Evolutionary conservation across 2,113 vertebrate genomes (phyloP).

Genomic region (Corythoichthys intestinalis): DNA sequence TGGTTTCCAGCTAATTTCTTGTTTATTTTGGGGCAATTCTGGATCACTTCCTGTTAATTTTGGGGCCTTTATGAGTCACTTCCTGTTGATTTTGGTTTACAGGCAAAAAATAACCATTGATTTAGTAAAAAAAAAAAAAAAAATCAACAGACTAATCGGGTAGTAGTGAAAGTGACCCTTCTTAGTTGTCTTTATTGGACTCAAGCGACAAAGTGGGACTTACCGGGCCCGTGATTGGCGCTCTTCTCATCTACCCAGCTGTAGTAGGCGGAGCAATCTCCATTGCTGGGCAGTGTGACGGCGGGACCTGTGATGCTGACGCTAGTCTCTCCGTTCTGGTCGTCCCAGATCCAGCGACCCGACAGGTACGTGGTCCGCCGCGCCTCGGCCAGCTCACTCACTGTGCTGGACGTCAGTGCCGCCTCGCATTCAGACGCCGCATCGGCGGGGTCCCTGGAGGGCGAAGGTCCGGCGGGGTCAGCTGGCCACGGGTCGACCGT

Average conservation of each 20-base stretch:
- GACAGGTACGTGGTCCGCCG: conserved; percentile 94
- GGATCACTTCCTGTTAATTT: no score
- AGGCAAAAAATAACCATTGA: no score
- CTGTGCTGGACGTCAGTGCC: conserved; percentile 91
- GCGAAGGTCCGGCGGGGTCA: no score
- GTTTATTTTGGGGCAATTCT: no score
- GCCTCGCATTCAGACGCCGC: conserved; percentile 81
- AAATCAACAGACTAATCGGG: no score
- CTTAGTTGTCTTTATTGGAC: no score
- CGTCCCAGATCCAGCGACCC: conserved; percentile 94
- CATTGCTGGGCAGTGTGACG: conserved; percentile 89
- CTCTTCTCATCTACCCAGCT: conserved; percentile 79
- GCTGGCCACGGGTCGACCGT: no score
- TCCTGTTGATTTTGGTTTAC: no score
- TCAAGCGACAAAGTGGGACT: not conserved
- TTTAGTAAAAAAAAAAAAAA: no score
- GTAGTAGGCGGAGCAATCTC: conserved; percentile 96
- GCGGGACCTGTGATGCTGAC: conserved; percentile 88
- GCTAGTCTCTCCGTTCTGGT: conserved; percentile 96
- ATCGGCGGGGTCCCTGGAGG: conserved; percentile 84
- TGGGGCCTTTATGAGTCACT: no score
- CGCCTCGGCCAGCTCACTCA: conserved; percentile 93
- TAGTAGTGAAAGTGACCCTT: no score
- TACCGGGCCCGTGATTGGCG: conserved; percentile 86
- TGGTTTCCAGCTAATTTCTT: no score